Evolutionary conservation across 2,797 vertebrate genomes (phyloP).

Genomic region (Coilia nasus): DNA sequence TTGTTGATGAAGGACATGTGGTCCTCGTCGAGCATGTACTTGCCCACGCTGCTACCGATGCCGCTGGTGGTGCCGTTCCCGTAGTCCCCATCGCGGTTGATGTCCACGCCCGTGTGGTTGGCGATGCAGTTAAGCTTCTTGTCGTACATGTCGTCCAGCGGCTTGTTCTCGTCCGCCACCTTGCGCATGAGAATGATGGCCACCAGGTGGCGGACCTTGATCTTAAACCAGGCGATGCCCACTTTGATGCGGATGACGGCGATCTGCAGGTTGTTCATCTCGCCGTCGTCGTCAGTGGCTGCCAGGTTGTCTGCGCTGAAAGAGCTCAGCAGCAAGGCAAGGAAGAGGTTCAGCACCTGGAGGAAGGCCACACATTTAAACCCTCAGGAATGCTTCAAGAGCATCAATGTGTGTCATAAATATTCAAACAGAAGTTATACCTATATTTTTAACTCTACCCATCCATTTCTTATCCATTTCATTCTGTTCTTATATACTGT

Average conservation of each 20-base stretch:
- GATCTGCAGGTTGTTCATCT: constrained; percentile 98
- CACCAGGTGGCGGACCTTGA: constrained; percentile 79
- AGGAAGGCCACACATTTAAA: background rate
- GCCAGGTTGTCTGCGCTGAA: constrained; percentile 98
- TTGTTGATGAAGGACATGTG: constrained; percentile 99
- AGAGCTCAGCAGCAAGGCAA: constrained; percentile 97
- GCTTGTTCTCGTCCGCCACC: constrained; percentile 89
- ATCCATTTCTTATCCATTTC: too few relatives aligned
- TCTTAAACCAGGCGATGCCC: constrained; percentile 91
- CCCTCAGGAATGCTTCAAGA: background rate
- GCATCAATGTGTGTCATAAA: background rate
- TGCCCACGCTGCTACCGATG: constrained; percentile 96
- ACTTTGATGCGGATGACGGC: constrained; percentile 93
- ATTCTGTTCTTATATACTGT: too few relatives aligned
- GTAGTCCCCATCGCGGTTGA: constrained; percentile 91
- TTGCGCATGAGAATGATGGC: constrained; percentile 85
- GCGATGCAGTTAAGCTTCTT: constrained; percentile 95
- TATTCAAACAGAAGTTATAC: background rate
- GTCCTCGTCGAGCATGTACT: constrained; percentile 96
- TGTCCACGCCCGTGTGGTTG: constrained; percentile 92
- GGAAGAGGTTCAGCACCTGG: constrained; percentile 96
- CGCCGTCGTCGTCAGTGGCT: constrained; percentile 93
- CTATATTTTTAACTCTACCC: too few relatives aligned
- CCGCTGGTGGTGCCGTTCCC: constrained; percentile 95
- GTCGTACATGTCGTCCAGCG: constrained; percentile 91